Base-by-base conservation (phyloP, 2,888 invertebrate species). In the Toxonevra muliebris region DNA sequence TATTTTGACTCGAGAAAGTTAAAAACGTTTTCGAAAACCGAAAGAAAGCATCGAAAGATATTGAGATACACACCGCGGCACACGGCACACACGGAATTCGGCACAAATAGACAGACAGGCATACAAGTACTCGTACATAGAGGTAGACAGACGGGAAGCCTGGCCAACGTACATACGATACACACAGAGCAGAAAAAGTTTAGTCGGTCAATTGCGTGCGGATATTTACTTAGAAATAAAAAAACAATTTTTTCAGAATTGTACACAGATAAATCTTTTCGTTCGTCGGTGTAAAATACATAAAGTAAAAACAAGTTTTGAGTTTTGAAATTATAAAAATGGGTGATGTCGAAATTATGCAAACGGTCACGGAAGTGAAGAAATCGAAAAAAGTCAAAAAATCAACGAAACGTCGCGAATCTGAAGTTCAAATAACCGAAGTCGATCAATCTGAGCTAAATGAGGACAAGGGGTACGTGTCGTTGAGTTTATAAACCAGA, bases 311-410 rank as follows among this genome's bases (percentile, higher is more conserved):
- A 55, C 40, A 41, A 45, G 43, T 45, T 5, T 50, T 12, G 13
- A 40, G 55, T 13, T 7, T 13, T 12, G 53, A 12, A 15, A 12
- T n/a, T 53, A 48, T 52, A 67, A 84, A 84, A 87, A 95, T 95
- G 95, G 95, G 94, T 86, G 95, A 95, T 89, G 94, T 95, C 82
- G 95, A 95, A 87, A 90, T 93, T 76, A 92, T 93, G 88, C 92
- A 93, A 88, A 92, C 93, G 86, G 92, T 93, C 84, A 91, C 93
- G 84, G 93, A 93, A 82, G 93, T 90, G 85, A 90, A 91, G 86
- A 92, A 94, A 87, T 91, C 93, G 85, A 94, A 94, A 86, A 95
- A 95, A 89, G 93, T 94, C 87, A 95, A 95, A 89, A 95, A 95
- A 88, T 91, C 92, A 78, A 90, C 91, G 84, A 91, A 92, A 82